These are phyloP conservation scores for Centruroides sculpturatus DNA, from an alignment of 1,140 invertebrate species.

Conservation along the genomic window DNA sequence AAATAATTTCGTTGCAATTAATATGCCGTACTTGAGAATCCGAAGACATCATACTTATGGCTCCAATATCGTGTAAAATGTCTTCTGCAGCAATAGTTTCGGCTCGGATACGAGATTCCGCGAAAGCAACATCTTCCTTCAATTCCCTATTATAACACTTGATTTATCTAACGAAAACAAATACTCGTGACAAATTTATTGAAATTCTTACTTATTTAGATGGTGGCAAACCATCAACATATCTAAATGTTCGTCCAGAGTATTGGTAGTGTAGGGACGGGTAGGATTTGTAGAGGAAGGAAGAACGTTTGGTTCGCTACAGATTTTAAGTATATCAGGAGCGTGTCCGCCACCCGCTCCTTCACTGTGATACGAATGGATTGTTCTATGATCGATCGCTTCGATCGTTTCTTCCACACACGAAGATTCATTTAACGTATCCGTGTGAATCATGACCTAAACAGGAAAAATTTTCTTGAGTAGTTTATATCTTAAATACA, in stretches of 20 bases:
- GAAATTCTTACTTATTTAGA: conserved; percentile 24
- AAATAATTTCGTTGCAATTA: no score
- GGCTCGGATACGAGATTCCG: conserved; percentile 29
- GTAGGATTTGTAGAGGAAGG: conserved; percentile 31
- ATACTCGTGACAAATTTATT: no score
- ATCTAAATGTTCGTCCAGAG: conserved; percentile 30
- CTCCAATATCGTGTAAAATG: conserved; percentile 30
- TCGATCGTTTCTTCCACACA: conserved; percentile 28
- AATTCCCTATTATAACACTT: conserved; percentile 22
- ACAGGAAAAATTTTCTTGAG: not conserved
- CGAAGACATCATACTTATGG: conserved; percentile 30
- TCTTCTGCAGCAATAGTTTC: conserved; percentile 32
- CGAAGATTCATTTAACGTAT: conserved; percentile 30
- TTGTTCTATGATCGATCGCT: conserved; percentile 25
- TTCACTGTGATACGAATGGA: conserved; percentile 31
- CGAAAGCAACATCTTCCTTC: conserved; percentile 29
- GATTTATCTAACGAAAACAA: no score
- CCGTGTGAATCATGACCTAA: conserved; percentile 30
- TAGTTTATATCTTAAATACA: not conserved
- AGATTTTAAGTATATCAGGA: conserved; percentile 28
- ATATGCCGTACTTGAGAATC: conserved; percentile 24
- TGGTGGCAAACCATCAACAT: conserved; percentile 32
- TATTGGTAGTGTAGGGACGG: conserved; percentile 27
- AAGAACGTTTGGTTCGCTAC: conserved; percentile 24
- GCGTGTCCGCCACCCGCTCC: conserved; percentile 30